These are phyloP conservation scores for Meandrina meandrites DNA, from an alignment of 92 coral and sea anemone species.

Conservation along the genomic window DNA sequence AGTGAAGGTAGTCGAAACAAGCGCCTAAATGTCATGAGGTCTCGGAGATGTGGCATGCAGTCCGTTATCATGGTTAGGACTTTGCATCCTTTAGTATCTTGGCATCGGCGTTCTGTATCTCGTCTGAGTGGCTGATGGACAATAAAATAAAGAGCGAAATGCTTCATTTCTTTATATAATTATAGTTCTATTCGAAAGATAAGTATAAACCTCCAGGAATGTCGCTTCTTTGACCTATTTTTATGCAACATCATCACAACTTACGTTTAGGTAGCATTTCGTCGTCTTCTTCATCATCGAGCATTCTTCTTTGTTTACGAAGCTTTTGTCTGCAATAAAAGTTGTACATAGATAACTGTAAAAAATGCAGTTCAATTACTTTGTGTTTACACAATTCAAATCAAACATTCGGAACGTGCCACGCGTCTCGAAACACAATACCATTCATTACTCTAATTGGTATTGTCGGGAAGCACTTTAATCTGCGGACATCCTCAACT, in stretches of 20 bases:
- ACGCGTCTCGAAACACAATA: no score
- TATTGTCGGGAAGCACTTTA: no score
- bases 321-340: constrained; percentile 75
- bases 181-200: not conserved
- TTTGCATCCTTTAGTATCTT: constrained; percentile 55
- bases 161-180: not conserved
- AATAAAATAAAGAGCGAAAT: not conserved
- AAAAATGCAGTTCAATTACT: not conserved
- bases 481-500: no score
- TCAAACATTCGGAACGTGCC: not conserved
- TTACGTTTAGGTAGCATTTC: constrained; percentile 98
- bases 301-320: constrained; percentile 80
- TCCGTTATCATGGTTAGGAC: not conserved
- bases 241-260: not conserved
- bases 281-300: constrained; percentile 96
- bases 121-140: constrained; percentile 75
- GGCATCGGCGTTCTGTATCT: constrained; percentile 98
- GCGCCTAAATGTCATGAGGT: not conserved
- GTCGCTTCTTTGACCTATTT: not conserved
- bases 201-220: not conserved
- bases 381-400: not conserved
- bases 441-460: no score
- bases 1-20: not conserved
- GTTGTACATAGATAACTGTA: not conserved
- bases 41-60: not conserved